phyloP scores from a whole-genome alignment of 2,113 vertebrate genomes.

The Stigmatopora nigra region DNA sequence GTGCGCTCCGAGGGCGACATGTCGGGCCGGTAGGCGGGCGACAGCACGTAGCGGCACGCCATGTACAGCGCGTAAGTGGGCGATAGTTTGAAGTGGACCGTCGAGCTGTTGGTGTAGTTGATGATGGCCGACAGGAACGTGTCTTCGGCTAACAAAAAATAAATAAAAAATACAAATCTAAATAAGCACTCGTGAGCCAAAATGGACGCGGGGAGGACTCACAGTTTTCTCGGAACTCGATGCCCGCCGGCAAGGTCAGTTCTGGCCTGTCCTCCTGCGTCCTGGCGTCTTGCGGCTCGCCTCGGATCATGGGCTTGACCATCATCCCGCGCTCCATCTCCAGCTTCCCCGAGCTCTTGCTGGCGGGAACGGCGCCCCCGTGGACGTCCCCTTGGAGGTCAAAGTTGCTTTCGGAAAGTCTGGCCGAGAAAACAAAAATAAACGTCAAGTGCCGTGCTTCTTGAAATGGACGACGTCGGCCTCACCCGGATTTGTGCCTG shows the following conservation, averaged over 20 bases:
- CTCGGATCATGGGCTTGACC: conserved; percentile 88
- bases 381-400: conserved; percentile 90
- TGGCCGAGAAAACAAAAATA: conserved; percentile 58
- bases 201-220: conserved; percentile 58
- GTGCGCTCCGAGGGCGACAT: conserved; percentile 85
- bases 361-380: conserved; percentile 78
- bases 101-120: conserved; percentile 98
- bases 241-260: conserved; percentile 83
- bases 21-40: conserved; percentile 83
- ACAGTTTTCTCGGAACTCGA: conserved; percentile 97
- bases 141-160: conserved; percentile 81
- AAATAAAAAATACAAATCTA: too few species aligned
- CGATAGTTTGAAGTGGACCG: conserved; percentile 94
- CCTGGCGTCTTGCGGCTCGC: conserved; percentile 85
- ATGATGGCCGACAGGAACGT: conserved; percentile 95
- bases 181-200: background rate
- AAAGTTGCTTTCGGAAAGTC: conserved; percentile 88
- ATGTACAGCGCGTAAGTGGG: conserved; percentile 95
- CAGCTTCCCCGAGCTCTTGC: conserved; percentile 88
- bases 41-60: conserved; percentile 92
- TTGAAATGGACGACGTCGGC: background rate
- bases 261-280: conserved; percentile 80
- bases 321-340: conserved; percentile 87
- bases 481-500: conserved; percentile 83
- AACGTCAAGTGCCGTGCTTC: conserved; percentile 8